Base-by-base conservation (phyloP, 1,140 invertebrate species). In the Drosophila burlai region DNA sequence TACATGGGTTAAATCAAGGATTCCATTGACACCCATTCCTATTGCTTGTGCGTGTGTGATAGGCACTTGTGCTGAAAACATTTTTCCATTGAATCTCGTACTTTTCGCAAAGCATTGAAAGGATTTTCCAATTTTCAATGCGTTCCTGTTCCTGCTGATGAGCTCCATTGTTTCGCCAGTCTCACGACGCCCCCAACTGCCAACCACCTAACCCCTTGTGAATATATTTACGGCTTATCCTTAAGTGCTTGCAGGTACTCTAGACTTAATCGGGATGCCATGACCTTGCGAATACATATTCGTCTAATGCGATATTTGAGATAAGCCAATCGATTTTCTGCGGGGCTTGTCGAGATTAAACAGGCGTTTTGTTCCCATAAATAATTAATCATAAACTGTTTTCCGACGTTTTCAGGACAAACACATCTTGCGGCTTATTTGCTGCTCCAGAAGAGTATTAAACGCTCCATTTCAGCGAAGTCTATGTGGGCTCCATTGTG, bases 61-160 rank as follows among this genome's bases (percentile, higher is more conserved):
- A 42, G 58, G 49, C 57, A 29, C 50, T 55, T 40, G 54, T 29
- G 43, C 45, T 46, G 52, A 76, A 81, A 63, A 79, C 66, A 81
- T 87, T 67, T 78, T 68, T 61, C 62, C 58, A 69, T 78, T 67
- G 43, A 46, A 61, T 65, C 71, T 71, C 59, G 67, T 83, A 58
- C 60, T 80, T 77, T 72, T 65, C 49, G 64, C 57, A 50, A 45
- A 57, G 62, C 77, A 73, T 61, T 50, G 42, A 50, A 58, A 66
- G 59, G 64, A 69, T 79, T 84, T 89, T 84, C 78, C 73, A 79
- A 83, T 84, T 81, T 89, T 79, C 84, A 89, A 75, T 81, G 84
- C 81, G 63, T 69, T 81, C 67, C 81, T 77, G 26, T 16, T 31
- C 29, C 54, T 72, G 84, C 81, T 89, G 84, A 89, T 89, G 85